Conservation (phyloP, 2,113 vertebrate species). For the Anolis carolinensis region DNA sequence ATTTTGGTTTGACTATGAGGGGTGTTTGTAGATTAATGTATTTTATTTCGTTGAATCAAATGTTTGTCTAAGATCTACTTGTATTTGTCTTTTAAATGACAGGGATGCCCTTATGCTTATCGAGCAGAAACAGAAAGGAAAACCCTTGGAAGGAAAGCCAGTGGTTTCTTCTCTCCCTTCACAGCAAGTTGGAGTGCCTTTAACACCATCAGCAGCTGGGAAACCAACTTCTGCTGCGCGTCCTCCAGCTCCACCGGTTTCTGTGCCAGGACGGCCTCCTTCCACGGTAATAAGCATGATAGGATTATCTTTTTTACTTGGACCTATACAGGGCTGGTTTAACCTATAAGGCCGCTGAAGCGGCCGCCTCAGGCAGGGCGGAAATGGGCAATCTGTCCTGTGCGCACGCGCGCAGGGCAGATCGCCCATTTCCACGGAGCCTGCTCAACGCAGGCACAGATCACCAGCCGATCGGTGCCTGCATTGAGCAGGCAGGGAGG, state of each 20-base stretch:
- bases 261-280: conserved; percentile 85
- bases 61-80: conserved; percentile 1
- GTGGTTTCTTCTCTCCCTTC: conserved; percentile 45
- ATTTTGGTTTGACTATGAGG: not conserved
- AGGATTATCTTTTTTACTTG: not conserved
- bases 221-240: conserved; percentile 70
- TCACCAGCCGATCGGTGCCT: too few species aligned
- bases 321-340: too few species aligned
- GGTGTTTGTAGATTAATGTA: not conserved
- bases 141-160: conserved; percentile 55
- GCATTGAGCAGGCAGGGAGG: too few species aligned
- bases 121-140: conserved; percentile 73
- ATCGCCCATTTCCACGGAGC: too few species aligned
- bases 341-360: too few species aligned
- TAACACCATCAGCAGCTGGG: conserved; percentile 24
- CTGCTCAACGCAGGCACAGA: too few species aligned
- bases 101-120: conserved; percentile 92
- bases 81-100: conserved; percentile 49
- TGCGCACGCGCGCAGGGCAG: too few species aligned
- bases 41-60: not conserved
- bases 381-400: too few species aligned
- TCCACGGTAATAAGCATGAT: conserved; percentile 73
- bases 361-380: too few species aligned
- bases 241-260: conserved; percentile 83
- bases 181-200: conserved; percentile 48